Conservation (phyloP, 2,888 invertebrate species). For the Daptonema setosum region DNA sequence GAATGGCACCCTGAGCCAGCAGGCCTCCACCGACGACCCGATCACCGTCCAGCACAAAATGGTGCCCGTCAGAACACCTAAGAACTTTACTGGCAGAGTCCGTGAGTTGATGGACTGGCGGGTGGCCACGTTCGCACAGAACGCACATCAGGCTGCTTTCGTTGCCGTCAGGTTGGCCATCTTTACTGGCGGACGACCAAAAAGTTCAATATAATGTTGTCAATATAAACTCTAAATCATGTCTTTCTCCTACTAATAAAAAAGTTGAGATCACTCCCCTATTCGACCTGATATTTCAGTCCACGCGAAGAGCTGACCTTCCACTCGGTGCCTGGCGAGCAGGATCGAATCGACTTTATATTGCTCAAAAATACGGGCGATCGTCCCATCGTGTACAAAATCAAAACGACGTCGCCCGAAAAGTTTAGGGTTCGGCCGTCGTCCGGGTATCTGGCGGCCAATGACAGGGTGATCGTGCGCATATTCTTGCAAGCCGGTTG, state of each 20-base stretch:
- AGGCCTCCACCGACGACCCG: no score
- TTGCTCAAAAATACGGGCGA: slow-evolving; percentile 13
- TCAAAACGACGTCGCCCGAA: slow-evolving; percentile 83
- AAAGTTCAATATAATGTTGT: no score
- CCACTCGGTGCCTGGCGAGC: slow-evolving; percentile 12
- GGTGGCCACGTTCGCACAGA: background rate
- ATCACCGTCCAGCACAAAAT: background rate
- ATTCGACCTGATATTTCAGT: slow-evolving; percentile 7
- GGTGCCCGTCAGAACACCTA: background rate
- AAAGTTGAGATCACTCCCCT: no score
- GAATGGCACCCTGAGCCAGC: no score
- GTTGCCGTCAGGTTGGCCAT: background rate
- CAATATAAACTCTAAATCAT: no score
- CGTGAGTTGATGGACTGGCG: background rate
- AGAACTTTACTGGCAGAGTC: background rate
- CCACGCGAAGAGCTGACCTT: slow-evolving; percentile 15
- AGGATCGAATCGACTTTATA: slow-evolving; percentile 15
- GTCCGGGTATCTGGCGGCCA: slow-evolving; percentile 48
- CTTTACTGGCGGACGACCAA: no score
- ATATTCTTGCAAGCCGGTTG: slow-evolving; percentile 47
- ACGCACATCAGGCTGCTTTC: background rate
- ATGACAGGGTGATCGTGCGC: slow-evolving; percentile 40
- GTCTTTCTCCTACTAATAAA: no score
- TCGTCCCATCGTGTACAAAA: slow-evolving; percentile 38
- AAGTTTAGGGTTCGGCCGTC: slow-evolving; percentile 79